Percentiles rank a stretch among this genome's conserved stretches.
phyloP scores from a whole-genome alignment of 1,140 invertebrate species.

The Zophobas atratus region DNA sequence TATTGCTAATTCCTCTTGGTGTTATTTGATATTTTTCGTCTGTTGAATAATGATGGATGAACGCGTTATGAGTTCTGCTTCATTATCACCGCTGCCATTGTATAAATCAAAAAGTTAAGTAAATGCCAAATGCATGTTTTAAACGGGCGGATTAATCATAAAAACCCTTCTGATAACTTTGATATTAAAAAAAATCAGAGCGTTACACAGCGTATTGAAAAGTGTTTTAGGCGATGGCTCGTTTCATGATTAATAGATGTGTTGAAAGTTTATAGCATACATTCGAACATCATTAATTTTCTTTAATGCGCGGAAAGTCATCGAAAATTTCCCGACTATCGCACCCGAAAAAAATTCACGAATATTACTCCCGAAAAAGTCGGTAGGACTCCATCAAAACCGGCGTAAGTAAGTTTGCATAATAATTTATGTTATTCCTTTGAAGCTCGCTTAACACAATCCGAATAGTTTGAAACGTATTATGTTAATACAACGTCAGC shows the following conservation, averaged over 20 bases:
- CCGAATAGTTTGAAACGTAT: conserved; percentile 36
- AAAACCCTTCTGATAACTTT: conserved; percentile 26
- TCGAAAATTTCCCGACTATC: conserved; percentile 12
- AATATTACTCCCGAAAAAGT: not conserved
- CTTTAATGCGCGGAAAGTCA: conserved; percentile 26
- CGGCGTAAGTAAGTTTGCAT: not conserved
- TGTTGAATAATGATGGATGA: conserved; percentile 7
- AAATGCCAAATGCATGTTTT: conserved; percentile 33
- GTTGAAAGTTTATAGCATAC: conserved; percentile 39
- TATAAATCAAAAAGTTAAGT: conserved; percentile 31
- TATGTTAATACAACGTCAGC: conserved; percentile 14
- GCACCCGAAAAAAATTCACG: not conserved
- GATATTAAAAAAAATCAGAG: conserved; percentile 22
- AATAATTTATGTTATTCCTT: conserved; percentile 6
- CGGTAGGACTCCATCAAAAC: not conserved
- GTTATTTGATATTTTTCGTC: not conserved
- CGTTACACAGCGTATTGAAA: conserved; percentile 33
- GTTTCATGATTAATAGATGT: conserved; percentile 38
- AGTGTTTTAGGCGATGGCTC: conserved; percentile 38
- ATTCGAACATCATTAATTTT: conserved; percentile 42
- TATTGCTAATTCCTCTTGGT: conserved; percentile 5
- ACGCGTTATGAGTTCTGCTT: not conserved
- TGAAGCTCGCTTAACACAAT: conserved; percentile 17
- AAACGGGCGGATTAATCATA: conserved; percentile 27
- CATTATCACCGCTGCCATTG: conserved; percentile 7